A percentile compares a stretch with the other conserved stretches of the same genome.
Evolutionary conservation across 2,888 invertebrate genomes (phyloP).

Genomic region (Plebejus anna): DNA sequence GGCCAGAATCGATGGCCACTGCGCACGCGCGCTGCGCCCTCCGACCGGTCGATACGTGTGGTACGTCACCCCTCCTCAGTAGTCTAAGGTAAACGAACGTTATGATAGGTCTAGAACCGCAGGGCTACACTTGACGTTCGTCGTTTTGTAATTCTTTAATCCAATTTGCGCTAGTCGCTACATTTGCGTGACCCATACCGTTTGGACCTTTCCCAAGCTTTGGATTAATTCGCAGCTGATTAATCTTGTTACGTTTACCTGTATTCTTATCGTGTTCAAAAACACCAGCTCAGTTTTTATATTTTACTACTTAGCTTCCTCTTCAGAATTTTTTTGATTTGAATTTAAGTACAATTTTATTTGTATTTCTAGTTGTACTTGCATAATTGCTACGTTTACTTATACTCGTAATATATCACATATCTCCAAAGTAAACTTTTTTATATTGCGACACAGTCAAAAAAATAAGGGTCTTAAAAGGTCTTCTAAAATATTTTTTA

Average conservation of each 20-base stretch:
- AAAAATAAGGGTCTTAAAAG: no score
- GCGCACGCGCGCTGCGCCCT: slow-evolving; percentile 50
- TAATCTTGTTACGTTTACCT: neutral
- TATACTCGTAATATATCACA: no score
- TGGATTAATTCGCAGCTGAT: slow-evolving; percentile 2
- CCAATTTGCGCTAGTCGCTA: neutral
- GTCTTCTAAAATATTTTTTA: no score
- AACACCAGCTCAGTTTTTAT: no score
- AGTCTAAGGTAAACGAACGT: slow-evolving; percentile 66
- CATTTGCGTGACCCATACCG: slow-evolving; percentile 8
- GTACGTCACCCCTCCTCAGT: slow-evolving; percentile 57
- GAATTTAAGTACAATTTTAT: neutral
- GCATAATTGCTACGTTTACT: no score
- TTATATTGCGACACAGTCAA: no score
- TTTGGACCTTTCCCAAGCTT: neutral
- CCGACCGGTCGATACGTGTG: slow-evolving; percentile 49
- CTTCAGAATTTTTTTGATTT: neutral
- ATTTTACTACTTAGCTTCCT: no score
- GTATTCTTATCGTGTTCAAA: neutral
- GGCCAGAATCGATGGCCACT: slow-evolving; percentile 46
- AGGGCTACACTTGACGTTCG: slow-evolving; percentile 21
- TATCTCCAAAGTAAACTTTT: no score
- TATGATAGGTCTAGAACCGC: slow-evolving; percentile 66
- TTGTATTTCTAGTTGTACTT: neutral
- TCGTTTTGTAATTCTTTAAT: slow-evolving; percentile 4